Base-by-base conservation (phyloP, 1,140 invertebrate genomes). In the Drosophila watanabei region DNA sequence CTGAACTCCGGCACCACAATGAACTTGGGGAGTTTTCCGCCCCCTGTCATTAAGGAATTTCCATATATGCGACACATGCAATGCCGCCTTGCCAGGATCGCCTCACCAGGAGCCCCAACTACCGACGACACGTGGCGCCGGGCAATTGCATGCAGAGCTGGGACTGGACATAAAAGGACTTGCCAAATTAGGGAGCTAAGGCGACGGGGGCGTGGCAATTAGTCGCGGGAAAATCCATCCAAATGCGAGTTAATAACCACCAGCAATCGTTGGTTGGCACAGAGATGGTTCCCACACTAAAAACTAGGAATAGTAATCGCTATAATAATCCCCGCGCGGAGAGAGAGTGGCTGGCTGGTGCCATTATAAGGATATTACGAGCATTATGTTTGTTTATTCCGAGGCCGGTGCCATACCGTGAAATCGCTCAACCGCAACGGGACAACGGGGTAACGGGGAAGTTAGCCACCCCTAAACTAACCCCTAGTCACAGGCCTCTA, bases 21-120 rank as follows among this genome's bases (percentile, higher is more conserved):
- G 75, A 82, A 82, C 79, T 75, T 72, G 59, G 75, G 51, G 14
- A 35, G 43, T 61, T 9, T 63, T 66, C 78, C 75, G 37, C 75
- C 82, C 82, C 79, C 82, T 82, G 75, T 86, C 75, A 86, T 86
- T 86, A 86, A 43, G 71, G 63, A 81, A 86, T 86, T 86, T 86
- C 75, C 82, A 86, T 86, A 85, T 85, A 82, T 82, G 75, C 82
- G 68, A 80, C 82, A 85, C 82, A 85, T 85, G 82, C 82, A 73
- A 80, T 59, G 73, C 33, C 9, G 32, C 41, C 20, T 6, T 4
- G 37, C 43, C 51, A 32, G 39, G 43, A 54, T 62, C 62, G 6
- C n/a, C 51, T 9, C 30, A n/a, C 41, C 32, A 51, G 30, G 32
- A 35, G 11, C 24, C 10, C 66, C 8, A 11, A 37, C 46, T 24